Evolutionary conservation across 2,113 vertebrate species (phyloP).

Genomic region (Pterocles orientalis): DNA sequence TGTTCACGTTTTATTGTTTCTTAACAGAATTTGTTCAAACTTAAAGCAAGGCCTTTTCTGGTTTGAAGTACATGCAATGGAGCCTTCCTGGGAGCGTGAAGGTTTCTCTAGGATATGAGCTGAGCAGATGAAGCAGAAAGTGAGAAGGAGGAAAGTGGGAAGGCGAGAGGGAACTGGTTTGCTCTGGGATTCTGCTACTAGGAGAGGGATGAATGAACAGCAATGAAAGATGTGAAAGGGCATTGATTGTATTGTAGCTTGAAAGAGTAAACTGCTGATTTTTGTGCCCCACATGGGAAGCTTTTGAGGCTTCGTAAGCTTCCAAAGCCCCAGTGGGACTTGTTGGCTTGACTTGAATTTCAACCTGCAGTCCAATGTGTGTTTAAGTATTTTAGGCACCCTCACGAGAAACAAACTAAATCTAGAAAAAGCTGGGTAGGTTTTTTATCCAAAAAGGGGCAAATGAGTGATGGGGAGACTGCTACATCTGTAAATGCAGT

Average conservation of each 20-base stretch:
- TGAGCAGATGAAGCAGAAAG: not conserved
- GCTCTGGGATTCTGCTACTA: not conserved
- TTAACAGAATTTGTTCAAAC: not conserved
- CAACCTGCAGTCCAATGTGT: not conserved
- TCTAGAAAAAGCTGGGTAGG: not conserved
- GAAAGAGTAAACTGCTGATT: not conserved
- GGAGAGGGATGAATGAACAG: not conserved
- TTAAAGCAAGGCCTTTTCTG: not conserved
- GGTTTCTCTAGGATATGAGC: not conserved
- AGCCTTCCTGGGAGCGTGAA: not conserved
- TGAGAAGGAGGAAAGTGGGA: not conserved
- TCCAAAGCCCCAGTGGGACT: not conserved
- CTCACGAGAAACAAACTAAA: not conserved
- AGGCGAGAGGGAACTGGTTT: not conserved
- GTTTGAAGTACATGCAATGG: not conserved
- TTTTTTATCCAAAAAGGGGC: not conserved
- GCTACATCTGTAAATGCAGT: not conserved
- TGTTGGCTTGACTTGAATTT: not conserved
- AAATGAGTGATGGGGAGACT: not conserved
- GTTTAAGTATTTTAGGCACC: not conserved
- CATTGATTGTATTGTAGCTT: fast-evolving
- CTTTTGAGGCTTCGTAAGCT: not conserved
- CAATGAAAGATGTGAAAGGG: not conserved
- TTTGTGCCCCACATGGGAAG: fast-evolving
- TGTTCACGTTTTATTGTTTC: not conserved